Percentiles rank a stretch among this genome's conserved stretches.
These are phyloP conservation scores for Phlogophora meticulosa DNA, from an alignment of 2,888 invertebrate genomes.

Conservation along the genomic window DNA sequence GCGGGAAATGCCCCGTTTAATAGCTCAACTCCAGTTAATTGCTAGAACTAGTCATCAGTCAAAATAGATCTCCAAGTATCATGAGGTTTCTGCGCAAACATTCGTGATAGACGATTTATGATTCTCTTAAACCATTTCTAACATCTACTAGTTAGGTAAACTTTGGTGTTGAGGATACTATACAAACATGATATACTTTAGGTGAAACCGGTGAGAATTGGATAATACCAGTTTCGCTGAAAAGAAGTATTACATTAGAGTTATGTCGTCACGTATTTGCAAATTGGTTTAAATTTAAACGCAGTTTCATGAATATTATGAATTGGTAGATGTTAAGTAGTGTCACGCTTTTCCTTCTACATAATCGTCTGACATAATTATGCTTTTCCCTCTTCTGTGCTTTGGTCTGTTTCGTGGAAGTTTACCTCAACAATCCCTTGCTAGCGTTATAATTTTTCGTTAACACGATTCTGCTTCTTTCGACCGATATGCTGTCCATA, in stretches of 20 bases:
- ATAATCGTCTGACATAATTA: background rate
- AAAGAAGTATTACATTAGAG: slow-evolving; percentile 19
- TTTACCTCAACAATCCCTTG: background rate
- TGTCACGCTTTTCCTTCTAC: background rate
- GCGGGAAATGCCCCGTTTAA: slow-evolving; percentile 39
- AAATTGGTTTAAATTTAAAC: slow-evolving; percentile 22
- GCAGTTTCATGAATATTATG: background rate
- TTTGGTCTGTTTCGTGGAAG: background rate
- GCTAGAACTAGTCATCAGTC: slow-evolving; percentile 21
- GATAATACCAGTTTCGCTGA: slow-evolving; percentile 33
- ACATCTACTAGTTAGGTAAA: slow-evolving; percentile 46
- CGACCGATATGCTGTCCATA: background rate
- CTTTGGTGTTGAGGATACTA: slow-evolving; percentile 25
- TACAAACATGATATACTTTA: slow-evolving; percentile 36
- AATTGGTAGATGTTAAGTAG: background rate
- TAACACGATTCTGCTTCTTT: background rate
- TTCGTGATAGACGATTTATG: slow-evolving; percentile 57
- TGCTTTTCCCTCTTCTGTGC: background rate
- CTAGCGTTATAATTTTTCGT: background rate
- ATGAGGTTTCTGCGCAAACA: slow-evolving; percentile 44
- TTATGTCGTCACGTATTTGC: slow-evolving; percentile 21
- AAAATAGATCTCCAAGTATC: slow-evolving; percentile 43
- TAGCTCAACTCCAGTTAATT: slow-evolving; percentile 32
- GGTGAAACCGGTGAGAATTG: slow-evolving; percentile 35
- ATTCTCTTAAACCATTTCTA: slow-evolving; percentile 39